A percentile compares a stretch with the other conserved stretches of the same genome.
Conservation (phyloP, 2,888 invertebrate genomes). For the Drosophila neonasuta region DNA sequence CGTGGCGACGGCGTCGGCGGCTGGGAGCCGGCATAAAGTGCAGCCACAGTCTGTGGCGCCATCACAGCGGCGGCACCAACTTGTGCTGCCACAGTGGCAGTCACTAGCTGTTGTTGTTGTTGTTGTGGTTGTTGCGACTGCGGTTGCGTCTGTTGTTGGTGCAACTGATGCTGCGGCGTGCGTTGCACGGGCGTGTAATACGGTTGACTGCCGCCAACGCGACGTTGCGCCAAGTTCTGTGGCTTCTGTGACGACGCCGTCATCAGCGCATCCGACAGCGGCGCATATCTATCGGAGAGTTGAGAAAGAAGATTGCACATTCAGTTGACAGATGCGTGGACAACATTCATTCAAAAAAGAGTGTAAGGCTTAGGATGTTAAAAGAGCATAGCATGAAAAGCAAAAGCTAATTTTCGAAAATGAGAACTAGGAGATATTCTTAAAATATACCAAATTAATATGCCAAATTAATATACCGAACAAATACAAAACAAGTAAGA, state of each 20-base stretch:
- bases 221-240: constrained; percentile 57
- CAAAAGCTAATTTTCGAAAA: too few species aligned
- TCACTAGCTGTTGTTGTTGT: constrained; percentile 79
- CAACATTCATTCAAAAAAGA: too few species aligned
- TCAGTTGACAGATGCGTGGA: too few species aligned
- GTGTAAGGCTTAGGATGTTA: too few species aligned
- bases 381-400: too few species aligned
- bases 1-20: constrained; percentile 87
- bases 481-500: too few species aligned
- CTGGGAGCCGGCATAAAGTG: constrained; percentile 82
- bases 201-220: constrained; percentile 66
- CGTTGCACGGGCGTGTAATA: constrained; percentile 71
- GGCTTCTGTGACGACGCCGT: constrained; percentile 31
- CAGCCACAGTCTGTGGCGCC: constrained; percentile 83
- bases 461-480: too few species aligned
- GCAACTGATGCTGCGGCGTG: constrained; percentile 63
- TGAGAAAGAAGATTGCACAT: too few species aligned
- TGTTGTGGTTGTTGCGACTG: constrained; percentile 79
- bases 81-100: constrained; percentile 82
- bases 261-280: constrained; percentile 27
- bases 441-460: too few species aligned
- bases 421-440: too few species aligned
- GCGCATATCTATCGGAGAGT: constrained; percentile 74
- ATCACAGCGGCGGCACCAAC: background rate
- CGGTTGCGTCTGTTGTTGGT: constrained; percentile 49